Conservation (phyloP, 2,113 vertebrate genomes). For the Nothobranchius furzeri region DNA sequence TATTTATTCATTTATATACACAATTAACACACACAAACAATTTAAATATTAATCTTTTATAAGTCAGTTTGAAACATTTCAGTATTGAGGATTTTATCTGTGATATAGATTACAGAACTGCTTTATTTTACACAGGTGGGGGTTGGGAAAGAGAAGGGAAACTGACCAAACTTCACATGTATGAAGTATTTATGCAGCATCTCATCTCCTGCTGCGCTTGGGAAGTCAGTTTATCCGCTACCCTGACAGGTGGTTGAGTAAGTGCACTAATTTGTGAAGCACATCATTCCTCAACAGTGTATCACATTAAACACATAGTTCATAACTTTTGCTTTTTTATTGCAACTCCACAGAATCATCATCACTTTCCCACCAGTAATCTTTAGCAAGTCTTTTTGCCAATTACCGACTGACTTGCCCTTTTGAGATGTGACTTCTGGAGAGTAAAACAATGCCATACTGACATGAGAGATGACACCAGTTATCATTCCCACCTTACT, state of each 20-base stretch:
- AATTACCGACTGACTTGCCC: conserved; percentile 17
- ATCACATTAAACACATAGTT: conserved; percentile 12
- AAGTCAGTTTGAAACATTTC: neutral
- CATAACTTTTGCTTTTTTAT: neutral
- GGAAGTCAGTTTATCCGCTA: conserved; percentile 14
- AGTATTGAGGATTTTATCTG: neutral
- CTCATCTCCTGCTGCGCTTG: neutral
- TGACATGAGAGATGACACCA: conserved; percentile 7
- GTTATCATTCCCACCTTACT: conserved; percentile 24
- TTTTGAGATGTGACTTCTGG: neutral
- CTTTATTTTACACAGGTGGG: too few species aligned
- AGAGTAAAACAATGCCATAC: conserved; percentile 10
- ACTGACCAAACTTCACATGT: neutral
- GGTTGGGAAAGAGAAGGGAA: neutral
- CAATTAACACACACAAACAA: too few species aligned
- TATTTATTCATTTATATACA: too few species aligned
- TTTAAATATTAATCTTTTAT: neutral
- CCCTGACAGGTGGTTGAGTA: conserved; percentile 20
- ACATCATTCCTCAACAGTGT: neutral
- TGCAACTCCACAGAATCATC: conserved; percentile 3
- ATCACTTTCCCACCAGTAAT: conserved; percentile 25
- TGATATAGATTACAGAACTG: too few species aligned
- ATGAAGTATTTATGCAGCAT: neutral
- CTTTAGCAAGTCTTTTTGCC: conserved; percentile 9
- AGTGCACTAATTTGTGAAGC: conserved; percentile 19